Base-by-base conservation (phyloP, 1,140 invertebrate species). In the Delia radicum region DNA sequence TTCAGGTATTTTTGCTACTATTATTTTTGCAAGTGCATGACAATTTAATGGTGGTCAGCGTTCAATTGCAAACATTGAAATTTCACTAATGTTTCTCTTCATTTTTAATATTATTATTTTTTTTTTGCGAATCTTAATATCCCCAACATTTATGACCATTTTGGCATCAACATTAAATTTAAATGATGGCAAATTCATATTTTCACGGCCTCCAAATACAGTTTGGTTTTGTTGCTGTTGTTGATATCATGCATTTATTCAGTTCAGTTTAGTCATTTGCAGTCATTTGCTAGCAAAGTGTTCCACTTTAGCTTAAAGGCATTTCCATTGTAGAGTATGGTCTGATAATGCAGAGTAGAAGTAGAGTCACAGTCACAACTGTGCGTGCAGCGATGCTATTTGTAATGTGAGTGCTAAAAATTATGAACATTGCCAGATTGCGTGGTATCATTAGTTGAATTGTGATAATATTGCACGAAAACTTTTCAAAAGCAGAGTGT, bases 361-460 rank as follows among this genome's bases (percentile, higher is more conserved):
- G 37, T 15, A 42, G 37, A 65, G 62, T 29, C 62, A 29, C 62
- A 65, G 27, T 29, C 28, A 18, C 15, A 24, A 33, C 33, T 69
- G 65, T 69, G 65, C 65, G 65, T 69, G 65, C 8, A 33, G 65
- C 18, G n/a, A 33, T 31, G 65, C 65, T 69, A 69, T 69, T 69
- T 69, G 65, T 69, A 69, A 69, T 69, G 29, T 37, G 29, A 33
- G 65, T 69, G 65, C 65, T 69, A 69, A 69, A 69, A 69, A 69
- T 69, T 69, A 69, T 69, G 65, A 69, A 37, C 65, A 69, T 69
- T 33, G 65, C 65, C 29, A 21, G 65, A 69, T 69, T 69, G 65
- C 65, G 65, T 69, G 65, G 65, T 69, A 69, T 69, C 65, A 69
- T 69, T 69, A 69, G 65, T 69, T 69, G 31, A 69, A 69, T 69